Percentiles rank a stretch among this genome's conserved stretches.
phyloP scores from a whole-genome alignment of 2,888 invertebrate species.

The Protophormia terraenovae region DNA sequence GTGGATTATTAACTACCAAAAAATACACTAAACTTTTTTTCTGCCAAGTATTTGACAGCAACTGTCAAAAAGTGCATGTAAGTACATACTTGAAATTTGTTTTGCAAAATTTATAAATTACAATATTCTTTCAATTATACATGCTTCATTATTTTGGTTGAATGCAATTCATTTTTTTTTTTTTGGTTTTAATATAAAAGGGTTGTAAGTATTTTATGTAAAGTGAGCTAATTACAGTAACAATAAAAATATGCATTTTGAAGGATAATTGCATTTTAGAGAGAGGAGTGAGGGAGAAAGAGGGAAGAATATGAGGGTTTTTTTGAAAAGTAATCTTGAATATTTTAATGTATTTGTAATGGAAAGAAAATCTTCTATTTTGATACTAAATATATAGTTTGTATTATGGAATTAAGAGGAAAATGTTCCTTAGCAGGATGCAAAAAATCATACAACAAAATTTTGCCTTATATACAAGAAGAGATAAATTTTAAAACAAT shows the following conservation, averaged over 20 bases:
- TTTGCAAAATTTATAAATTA: conserved; percentile 39
- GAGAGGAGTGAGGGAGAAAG: neutral
- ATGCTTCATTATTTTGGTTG: conserved; percentile 21
- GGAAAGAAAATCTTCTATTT: neutral
- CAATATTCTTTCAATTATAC: conserved; percentile 47
- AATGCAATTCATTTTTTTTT: conserved; percentile 19
- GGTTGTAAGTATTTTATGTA: conserved; percentile 33
- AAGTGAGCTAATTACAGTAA: conserved; percentile 74
- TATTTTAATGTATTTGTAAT: neutral
- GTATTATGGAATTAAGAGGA: too few relatives aligned
- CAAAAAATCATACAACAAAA: too few relatives aligned
- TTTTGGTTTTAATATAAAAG: neutral
- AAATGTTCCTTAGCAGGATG: too few relatives aligned
- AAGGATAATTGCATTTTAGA: neutral
- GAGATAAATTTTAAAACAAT: too few relatives aligned
- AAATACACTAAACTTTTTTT: conserved; percentile 16
- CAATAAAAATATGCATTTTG: conserved; percentile 15
- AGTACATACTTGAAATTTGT: conserved; percentile 74
- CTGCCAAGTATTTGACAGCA: conserved; percentile 65
- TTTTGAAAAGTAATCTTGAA: neutral
- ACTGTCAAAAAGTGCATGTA: conserved; percentile 74
- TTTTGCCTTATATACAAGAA: too few relatives aligned
- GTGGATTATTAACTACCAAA: conserved; percentile 47
- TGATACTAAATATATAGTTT: too few relatives aligned
- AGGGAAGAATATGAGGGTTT: neutral